Base-by-base conservation (phyloP, 2,888 invertebrate species). In the Aleiodes leptofemur region DNA sequence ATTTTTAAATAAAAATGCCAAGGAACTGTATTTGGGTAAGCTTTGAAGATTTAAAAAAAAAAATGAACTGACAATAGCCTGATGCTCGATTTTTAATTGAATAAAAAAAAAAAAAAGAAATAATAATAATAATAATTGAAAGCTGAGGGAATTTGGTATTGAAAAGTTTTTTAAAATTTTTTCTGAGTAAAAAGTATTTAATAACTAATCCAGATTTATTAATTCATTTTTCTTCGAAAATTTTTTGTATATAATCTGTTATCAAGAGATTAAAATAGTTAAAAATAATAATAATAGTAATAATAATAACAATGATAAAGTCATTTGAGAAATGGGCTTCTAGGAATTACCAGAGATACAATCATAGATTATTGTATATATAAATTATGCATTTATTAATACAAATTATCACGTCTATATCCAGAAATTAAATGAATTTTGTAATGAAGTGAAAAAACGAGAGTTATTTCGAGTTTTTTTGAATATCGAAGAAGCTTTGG, bases 341-440 rank as follows among this genome's bases (percentile, higher is more conserved):
- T 57, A 57, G 57, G 57, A 57, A 57, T 57, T 57, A 57, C 57
- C 11, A 31, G 57, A 57, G 57, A 57, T 57, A 57, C 57, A 57
- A 57, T 57, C 57, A 57, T 57, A 57, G 57, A 57, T 57, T 57
- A 57, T 57, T 57, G 57, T 57, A 57, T 57, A 57, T 57, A 56
- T 56, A 11, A 23, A 4, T 56, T 23, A 56, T 56, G 23, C 11
- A 56, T 23, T 23, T 11, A 56, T 29, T 8, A 13, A 57, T 57
- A 29, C 57, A 57, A 29, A 31, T 31, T 57, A 57, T 57, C 34
- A 57, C 38, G 4, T 38, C 38, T 38, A 38, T 38, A 23, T 23
- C 23, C 23, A 23, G 23, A 23, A 23, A 23, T 23, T 23, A 23
- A 23, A 23, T 23, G 23, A 23, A 23, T 23, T 23, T 23, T 23